These are phyloP conservation scores for Smithornis capensis DNA, from an alignment of 2,113 vertebrate species.

Conservation along the genomic window DNA sequence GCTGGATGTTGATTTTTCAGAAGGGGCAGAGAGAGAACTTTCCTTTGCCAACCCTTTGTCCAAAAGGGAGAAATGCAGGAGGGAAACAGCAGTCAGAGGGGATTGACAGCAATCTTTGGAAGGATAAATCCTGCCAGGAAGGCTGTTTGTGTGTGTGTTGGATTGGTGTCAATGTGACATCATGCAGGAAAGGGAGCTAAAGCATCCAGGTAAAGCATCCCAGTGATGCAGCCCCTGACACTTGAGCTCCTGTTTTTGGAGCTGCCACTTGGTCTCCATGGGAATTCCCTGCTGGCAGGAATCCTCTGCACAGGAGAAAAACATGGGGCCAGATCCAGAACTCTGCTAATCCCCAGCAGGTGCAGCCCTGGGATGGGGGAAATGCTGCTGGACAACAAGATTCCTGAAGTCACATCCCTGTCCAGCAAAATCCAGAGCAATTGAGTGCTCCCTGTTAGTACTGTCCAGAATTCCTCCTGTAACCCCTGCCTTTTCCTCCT, in stretches of 20 bases:
- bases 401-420: background rate
- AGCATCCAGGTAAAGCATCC: background rate
- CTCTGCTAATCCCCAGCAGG: background rate
- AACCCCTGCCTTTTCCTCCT: background rate
- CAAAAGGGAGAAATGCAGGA: background rate
- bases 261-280: slow-evolving; percentile 22
- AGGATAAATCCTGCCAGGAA: background rate
- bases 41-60: background rate
- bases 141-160: background rate
- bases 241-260: background rate
- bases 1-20: background rate
- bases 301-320: background rate
- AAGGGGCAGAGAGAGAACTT: background rate
- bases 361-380: background rate
- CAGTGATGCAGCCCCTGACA: background rate
- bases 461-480: background rate
- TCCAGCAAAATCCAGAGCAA: background rate
- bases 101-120: background rate
- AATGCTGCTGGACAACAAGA: background rate
- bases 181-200: background rate
- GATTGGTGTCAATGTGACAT: background rate
- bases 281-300: slow-evolving; percentile 9
- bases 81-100: background rate
- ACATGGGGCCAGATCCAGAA: accelerated
- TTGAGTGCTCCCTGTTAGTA: background rate